A percentile compares a stretch with the other conserved stretches of the same genome.
phyloP scores from a whole-genome alignment of 2,797 vertebrate species.

The Buceros bicornis region DNA sequence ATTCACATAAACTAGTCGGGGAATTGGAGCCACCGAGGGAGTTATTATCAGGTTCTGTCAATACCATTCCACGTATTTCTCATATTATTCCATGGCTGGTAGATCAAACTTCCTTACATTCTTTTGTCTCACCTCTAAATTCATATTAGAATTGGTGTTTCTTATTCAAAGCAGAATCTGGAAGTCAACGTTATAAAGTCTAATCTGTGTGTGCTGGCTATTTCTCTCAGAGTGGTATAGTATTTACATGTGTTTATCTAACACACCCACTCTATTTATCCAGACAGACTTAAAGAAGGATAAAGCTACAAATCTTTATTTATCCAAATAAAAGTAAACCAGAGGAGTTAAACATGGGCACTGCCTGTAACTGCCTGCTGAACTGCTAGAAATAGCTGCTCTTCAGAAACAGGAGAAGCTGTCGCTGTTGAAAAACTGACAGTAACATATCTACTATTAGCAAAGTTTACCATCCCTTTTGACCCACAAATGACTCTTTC shows the following conservation, averaged over 20 bases:
- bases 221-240: constrained; percentile 5
- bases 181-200: background rate
- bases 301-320: constrained; percentile 50
- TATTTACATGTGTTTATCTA: constrained; percentile 29
- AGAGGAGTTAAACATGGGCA: constrained; percentile 47
- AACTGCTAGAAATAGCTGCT: constrained; percentile 44
- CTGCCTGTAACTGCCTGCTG: background rate
- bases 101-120: background rate
- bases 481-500: background rate
- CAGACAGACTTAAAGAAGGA: constrained; percentile 28
- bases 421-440: background rate
- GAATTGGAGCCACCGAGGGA: background rate
- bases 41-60: background rate
- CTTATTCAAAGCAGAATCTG: background rate
- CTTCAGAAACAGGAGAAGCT: constrained; percentile 29
- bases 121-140: background rate
- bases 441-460: background rate
- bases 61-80: background rate
- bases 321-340: constrained; percentile 52
- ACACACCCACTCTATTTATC: constrained; percentile 53
- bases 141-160: background rate
- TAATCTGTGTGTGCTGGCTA: background rate
- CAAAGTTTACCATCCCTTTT: background rate
- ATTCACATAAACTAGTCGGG: background rate
- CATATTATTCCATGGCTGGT: background rate